Percentiles rank a stretch among this genome's conserved stretches.
phyloP scores from a whole-genome alignment of 2,888 invertebrate genomes.

The Matsumyia berberina region DNA sequence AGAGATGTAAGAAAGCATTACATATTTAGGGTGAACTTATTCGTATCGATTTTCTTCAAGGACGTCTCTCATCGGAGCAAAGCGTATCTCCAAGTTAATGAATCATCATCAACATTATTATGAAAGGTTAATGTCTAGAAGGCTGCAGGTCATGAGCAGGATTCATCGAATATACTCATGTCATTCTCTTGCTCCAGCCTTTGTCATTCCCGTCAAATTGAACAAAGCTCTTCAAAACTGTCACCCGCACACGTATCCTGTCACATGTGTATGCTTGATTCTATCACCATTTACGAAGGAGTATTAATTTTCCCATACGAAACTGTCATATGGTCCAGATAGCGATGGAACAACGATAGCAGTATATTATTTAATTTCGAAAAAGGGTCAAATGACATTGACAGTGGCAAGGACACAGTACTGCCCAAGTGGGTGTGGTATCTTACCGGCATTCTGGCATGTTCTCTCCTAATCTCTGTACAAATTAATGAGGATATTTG shows the following conservation, averaged over 20 bases:
- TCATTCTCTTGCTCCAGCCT: neutral
- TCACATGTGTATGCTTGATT: neutral
- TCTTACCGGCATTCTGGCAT: neutral
- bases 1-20: slow-evolving; percentile 1
- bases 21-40: slow-evolving; percentile 8
- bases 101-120: neutral
- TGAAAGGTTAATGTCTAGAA: neutral
- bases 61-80: neutral
- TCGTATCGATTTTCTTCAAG: neutral
- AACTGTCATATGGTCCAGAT: slow-evolving; percentile 17
- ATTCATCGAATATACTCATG: neutral
- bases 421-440: slow-evolving; percentile 2
- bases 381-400: slow-evolving; percentile 15
- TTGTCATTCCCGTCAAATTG: neutral
- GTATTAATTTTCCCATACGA: neutral
- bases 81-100: neutral
- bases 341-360: neutral
- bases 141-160: slow-evolving; percentile 1
- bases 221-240: neutral
- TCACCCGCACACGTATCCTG: neutral
- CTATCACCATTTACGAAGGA: neutral
- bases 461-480: neutral
- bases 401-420: neutral
- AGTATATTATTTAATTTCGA: slow-evolving; percentile 8
- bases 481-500: slow-evolving; percentile 6